Evolutionary conservation across 2,888 invertebrate species (phyloP).

Genomic region (Xestia c-nigrum): DNA sequence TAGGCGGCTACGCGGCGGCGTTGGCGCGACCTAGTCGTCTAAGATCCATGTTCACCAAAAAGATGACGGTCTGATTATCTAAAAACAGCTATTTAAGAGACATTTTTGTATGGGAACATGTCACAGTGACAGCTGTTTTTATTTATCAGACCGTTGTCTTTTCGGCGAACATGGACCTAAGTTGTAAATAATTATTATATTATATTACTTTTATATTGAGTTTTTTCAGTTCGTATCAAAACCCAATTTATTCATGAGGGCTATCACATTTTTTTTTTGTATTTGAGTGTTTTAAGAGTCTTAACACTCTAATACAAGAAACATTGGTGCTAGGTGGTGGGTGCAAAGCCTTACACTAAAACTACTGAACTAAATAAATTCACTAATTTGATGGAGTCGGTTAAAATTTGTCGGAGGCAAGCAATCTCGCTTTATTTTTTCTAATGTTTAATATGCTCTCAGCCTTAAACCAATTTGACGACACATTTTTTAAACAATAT

Average conservation of each 20-base stretch:
- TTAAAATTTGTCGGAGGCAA: neutral
- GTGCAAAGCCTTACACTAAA: neutral
- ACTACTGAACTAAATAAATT: neutral
- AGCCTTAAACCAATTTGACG: slow-evolving; percentile 67
- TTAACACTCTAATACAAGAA: too few species aligned
- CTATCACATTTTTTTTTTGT: too few species aligned
- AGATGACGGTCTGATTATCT: too few species aligned
- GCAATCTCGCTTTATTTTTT: neutral
- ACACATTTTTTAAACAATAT: slow-evolving; percentile 71
- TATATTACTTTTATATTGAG: neutral
- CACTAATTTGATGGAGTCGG: neutral
- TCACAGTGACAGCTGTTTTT: too few species aligned
- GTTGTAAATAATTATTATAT: too few species aligned
- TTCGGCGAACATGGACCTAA: too few species aligned
- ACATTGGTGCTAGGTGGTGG: neutral
- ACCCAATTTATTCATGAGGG: neutral
- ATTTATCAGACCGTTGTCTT: too few species aligned
- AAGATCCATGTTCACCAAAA: too few species aligned
- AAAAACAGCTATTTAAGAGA: too few species aligned
- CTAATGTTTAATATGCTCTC: slow-evolving; percentile 49
- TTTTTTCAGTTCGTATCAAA: neutral
- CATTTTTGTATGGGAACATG: too few species aligned
- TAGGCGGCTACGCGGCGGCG: neutral
- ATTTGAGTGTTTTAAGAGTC: too few species aligned
- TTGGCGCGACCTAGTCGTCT: too few species aligned